These are phyloP conservation scores for Tyrannus savana DNA, from an alignment of 2,113 vertebrate species.

Conservation along the genomic window DNA sequence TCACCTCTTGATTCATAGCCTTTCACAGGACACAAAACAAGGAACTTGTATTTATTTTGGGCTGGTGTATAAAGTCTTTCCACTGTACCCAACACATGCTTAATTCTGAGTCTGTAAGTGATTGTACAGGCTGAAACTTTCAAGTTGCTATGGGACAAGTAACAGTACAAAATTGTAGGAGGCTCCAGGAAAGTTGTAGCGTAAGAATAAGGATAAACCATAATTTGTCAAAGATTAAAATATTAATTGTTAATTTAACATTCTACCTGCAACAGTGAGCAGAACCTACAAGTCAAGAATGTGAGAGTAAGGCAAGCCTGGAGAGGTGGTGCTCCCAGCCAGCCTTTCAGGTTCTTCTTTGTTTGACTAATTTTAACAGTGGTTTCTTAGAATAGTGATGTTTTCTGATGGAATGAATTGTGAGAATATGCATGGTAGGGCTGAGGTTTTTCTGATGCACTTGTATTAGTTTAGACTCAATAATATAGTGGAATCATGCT, in stretches of 20 bases:
- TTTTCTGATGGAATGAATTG: not conserved
- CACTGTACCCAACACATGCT: not conserved
- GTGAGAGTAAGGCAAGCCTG: not conserved
- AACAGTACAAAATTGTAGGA: not conserved
- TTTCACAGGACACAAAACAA: not conserved
- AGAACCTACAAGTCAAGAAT: not conserved
- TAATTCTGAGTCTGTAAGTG: not conserved
- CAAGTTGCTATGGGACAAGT: not conserved
- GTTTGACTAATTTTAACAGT: not conserved
- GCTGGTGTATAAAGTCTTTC: slow-evolving; percentile 6
- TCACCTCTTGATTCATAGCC: not conserved
- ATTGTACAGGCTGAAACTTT: not conserved
- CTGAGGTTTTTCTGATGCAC: not conserved
- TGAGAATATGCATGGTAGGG: not conserved
- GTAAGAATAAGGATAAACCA: not conserved
- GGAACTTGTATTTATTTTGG: slow-evolving; percentile 12
- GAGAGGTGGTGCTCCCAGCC: not conserved
- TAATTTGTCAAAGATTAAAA: not conserved
- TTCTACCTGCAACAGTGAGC: not conserved
- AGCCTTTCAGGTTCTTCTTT: not conserved
- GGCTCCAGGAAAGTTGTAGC: not conserved
- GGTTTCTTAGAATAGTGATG: not conserved
- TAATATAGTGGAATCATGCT: not conserved
- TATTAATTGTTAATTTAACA: not conserved
- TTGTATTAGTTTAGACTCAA: not conserved